Evolutionary conservation across 2,888 invertebrate species (phyloP).

Genomic region (Unio pictorum): DNA sequence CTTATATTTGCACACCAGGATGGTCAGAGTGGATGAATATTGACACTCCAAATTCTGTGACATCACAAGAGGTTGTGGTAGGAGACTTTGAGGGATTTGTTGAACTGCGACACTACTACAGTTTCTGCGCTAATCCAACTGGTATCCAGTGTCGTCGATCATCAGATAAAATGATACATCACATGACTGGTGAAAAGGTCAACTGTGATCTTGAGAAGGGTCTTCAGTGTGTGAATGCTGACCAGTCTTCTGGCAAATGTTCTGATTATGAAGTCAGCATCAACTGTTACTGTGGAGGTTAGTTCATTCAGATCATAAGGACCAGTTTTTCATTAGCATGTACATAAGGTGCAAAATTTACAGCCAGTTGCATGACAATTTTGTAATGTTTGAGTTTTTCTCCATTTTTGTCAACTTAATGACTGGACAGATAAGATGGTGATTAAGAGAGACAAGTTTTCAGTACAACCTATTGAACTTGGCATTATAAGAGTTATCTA

Average conservation of each 20-base stretch:
- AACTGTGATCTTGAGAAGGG: conserved; percentile 78
- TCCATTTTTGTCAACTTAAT: too few relatives aligned
- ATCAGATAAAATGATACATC: conserved; percentile 35
- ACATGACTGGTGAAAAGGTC: conserved; percentile 42
- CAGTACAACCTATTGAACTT: too few relatives aligned
- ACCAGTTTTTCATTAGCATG: too few relatives aligned
- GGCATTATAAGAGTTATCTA: too few relatives aligned
- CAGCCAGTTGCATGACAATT: too few relatives aligned
- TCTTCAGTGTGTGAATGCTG: conserved; percentile 77
- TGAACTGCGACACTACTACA: conserved; percentile 43
- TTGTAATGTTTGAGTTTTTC: too few relatives aligned
- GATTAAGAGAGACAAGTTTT: too few relatives aligned
- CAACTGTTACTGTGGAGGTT: conserved; percentile 73
- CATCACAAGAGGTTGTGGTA: conserved; percentile 27
- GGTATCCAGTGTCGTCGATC: conserved; percentile 57
- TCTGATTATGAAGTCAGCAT: conserved; percentile 66
- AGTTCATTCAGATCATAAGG: conserved; percentile 4
- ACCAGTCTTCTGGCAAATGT: conserved; percentile 48
- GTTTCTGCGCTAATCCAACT: conserved; percentile 54
- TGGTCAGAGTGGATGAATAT: conserved; percentile 57
- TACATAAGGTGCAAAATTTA: too few relatives aligned
- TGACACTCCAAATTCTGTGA: conserved; percentile 33
- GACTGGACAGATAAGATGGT: too few relatives aligned
- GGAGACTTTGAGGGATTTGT: conserved; percentile 51
- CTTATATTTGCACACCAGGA: conserved; percentile 44